Percentiles rank a stretch among this genome's conserved stretches.
These are phyloP conservation scores for Trematocara marginatum DNA, from an alignment of 2,113 vertebrate genomes.

Conservation along the genomic window DNA sequence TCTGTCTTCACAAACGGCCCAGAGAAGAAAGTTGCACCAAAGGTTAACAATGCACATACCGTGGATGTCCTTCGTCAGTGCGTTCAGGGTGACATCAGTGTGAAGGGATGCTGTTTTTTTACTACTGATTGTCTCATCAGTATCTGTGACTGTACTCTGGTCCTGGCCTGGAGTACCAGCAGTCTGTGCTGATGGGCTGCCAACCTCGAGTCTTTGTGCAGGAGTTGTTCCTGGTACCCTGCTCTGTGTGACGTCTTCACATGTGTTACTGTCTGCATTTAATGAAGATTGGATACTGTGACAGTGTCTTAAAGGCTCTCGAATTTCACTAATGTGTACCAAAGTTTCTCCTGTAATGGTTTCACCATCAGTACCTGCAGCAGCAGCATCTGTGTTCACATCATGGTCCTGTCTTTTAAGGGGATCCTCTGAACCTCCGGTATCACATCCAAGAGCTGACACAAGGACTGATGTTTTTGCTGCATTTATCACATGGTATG, in stretches of 20 bases:
- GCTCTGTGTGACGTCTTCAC: not conserved
- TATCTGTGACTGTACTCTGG: not conserved
- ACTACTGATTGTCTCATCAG: not conserved
- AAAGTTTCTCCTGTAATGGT: not conserved
- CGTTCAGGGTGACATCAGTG: not conserved
- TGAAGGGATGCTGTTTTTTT: not conserved
- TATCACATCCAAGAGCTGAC: not conserved
- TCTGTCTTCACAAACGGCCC: not conserved
- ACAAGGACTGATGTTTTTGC: not conserved
- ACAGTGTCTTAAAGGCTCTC: not conserved
- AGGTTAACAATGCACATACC: not conserved
- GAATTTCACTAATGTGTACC: not conserved
- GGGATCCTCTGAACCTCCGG: not conserved
- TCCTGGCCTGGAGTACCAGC: not conserved
- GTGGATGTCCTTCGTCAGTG: constrained; percentile 10
- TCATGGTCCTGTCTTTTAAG: not conserved
- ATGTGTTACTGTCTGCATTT: not conserved
- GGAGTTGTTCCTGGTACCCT: not conserved
- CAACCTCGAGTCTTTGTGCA: not conserved
- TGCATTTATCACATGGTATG: not conserved
- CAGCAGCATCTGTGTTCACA: not conserved
- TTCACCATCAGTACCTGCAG: not conserved
- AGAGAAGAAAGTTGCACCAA: not conserved
- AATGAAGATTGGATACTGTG: not conserved
- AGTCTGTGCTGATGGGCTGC: not conserved